These are phyloP conservation scores for Trisateles emortualis DNA, from an alignment of 2,888 invertebrate species.

Conservation along the genomic window DNA sequence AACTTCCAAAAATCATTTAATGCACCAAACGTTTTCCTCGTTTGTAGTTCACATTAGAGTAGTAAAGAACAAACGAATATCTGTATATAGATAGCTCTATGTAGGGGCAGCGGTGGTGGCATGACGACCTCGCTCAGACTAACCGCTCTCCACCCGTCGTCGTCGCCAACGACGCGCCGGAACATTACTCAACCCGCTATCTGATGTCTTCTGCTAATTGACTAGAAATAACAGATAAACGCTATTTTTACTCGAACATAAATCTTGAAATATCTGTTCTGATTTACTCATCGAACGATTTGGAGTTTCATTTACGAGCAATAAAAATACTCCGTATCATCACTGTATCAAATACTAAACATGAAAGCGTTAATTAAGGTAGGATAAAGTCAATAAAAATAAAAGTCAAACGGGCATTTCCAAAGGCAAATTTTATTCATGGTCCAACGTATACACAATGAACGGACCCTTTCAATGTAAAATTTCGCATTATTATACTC, in stretches of 20 bases:
- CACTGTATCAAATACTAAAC: background rate
- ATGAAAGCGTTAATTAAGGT: background rate
- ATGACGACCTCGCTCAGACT: slow-evolving; percentile 9
- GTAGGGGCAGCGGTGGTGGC: slow-evolving; percentile 1
- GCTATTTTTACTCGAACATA: slow-evolving; percentile 73
- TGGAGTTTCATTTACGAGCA: slow-evolving; percentile 15
- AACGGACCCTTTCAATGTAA: slow-evolving; percentile 86
- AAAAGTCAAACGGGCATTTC: slow-evolving; percentile 57
- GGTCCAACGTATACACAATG: slow-evolving; percentile 86
- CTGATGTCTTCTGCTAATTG: slow-evolving; percentile 84
- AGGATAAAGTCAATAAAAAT: slow-evolving; percentile 12
- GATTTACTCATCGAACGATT: slow-evolving; percentile 47
- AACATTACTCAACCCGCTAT: slow-evolving; percentile 80
- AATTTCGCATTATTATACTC: slow-evolving; percentile 80
- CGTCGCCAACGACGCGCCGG: slow-evolving; percentile 29
- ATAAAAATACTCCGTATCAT: background rate
- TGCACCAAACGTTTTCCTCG: too few species aligned
- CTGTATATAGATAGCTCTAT: background rate
- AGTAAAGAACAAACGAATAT: background rate
- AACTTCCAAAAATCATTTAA: too few species aligned
- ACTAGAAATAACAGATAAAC: slow-evolving; percentile 84
- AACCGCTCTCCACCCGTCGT: slow-evolving; percentile 13
- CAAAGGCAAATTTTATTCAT: slow-evolving; percentile 86
- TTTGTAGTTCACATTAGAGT: background rate
- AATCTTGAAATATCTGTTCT: slow-evolving; percentile 62